These are phyloP conservation scores for Phyllotis vaccarum DNA, from an alignment of 2,797 vertebrate genomes.

Conservation along the genomic window DNA sequence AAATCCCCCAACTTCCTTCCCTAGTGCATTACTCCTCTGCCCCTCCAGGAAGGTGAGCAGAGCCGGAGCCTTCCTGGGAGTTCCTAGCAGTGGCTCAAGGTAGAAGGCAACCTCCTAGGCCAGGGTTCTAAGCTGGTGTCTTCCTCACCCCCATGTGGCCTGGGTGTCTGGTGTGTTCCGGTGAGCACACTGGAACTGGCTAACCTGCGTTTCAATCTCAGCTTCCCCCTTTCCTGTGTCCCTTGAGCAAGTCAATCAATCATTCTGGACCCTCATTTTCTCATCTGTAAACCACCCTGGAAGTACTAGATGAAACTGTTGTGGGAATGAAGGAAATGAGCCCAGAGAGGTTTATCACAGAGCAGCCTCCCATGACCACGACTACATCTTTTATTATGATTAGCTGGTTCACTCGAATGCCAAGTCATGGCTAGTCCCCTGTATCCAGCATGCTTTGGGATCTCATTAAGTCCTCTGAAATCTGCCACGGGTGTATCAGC, in stretches of 20 bases:
- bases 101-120: background rate
- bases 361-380: background rate
- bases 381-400: no score
- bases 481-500: background rate
- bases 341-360: background rate
- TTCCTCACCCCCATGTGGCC: no score
- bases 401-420: background rate
- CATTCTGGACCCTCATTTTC: constrained; percentile 40
- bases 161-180: background rate
- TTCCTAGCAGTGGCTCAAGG: background rate
- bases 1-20: background rate
- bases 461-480: background rate
- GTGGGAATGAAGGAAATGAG: constrained; percentile 40
- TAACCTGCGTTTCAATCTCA: constrained; percentile 6
- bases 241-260: background rate
- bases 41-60: background rate
- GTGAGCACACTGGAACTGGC: background rate
- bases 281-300: constrained; percentile 39
- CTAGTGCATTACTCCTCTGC: background rate
- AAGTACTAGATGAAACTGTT: background rate
- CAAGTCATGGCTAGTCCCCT: background rate
- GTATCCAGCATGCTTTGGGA: background rate
- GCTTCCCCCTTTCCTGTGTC: background rate
- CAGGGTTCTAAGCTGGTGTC: background rate
- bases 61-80: background rate